phyloP scores from a whole-genome alignment of 2,113 vertebrate species.

The Leptocoma aspasia region DNA sequence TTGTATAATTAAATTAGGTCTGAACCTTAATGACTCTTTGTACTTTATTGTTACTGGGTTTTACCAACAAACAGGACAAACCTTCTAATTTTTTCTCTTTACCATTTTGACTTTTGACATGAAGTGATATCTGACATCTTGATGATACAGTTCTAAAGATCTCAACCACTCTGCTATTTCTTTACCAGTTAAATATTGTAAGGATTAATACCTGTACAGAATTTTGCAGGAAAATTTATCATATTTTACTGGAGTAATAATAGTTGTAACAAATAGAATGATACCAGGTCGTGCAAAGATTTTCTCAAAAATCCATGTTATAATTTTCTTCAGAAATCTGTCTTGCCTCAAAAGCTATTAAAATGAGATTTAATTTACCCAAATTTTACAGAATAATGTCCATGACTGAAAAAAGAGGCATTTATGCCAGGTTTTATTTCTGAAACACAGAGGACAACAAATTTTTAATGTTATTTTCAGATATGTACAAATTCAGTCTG shows the following conservation, averaged over 20 bases:
- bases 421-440: not conserved
- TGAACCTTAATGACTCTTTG: not conserved
- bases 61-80: not conserved
- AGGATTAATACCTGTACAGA: not conserved
- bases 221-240: not conserved
- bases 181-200: not conserved
- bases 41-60: not conserved
- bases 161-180: not conserved
- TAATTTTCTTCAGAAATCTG: not conserved
- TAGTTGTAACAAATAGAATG: not conserved
- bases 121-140: not conserved
- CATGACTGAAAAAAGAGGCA: not conserved
- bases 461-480: not conserved
- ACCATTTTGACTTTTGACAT: not conserved
- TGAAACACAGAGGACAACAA: not conserved
- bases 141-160: not conserved
- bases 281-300: rapidly evolving
- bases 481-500: not conserved
- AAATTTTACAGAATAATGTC: not conserved
- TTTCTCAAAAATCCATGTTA: not conserved
- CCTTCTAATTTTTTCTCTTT: not conserved
- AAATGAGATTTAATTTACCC: not conserved
- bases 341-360: not conserved
- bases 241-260: not conserved
- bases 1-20: not conserved